Base-by-base conservation (phyloP, 2,888 invertebrate species). In the Heliconius cydno region DNA sequence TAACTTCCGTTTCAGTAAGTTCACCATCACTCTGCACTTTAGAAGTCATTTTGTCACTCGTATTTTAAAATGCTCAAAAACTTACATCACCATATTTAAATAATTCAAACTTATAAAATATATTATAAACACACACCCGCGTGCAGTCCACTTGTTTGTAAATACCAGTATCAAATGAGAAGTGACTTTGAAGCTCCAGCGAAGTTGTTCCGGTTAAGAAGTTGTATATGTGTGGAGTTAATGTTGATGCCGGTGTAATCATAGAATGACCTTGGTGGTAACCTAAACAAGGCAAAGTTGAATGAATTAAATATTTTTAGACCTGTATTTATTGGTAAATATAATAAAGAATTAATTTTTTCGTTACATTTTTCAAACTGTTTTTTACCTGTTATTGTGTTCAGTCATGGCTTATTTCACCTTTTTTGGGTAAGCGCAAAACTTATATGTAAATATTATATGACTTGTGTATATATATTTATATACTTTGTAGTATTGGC, bases 201-300 rank as follows among this genome's bases (percentile, higher is more conserved):
- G 85, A 87, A 87, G 87, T 85, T 76, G 87, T 86, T 88, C 85
- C 82, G 79, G 79, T 81, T 80, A 82, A 83, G 84, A 84, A 82
- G 79, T 79, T 77, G 60, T 79, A 79, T 77, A 77, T 78, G 77
- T 52, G 72, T 79, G 57, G 63, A 81, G 80, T 81, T 76, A 81
- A 74, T 82, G 34, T 80, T 79, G 74, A 81, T 80, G 80, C 75
- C 76, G 72, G 80, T 73, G 76, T 76, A 83, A 85, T 73, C 63
- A 78, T 68, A 73, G 63, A 28, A 68, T 52, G 70, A 79, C 85
- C 84, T 85, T 85, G 83, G 82, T 70, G 80, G 81, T 83, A 83
- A 76, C 73, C 80, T 63, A 57, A 71, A n/a, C 78, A 84, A 77
- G 76, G 65, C 80, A 84, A 83, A 83, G 83, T 80, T 85, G 81